Base-by-base conservation (phyloP, 2,797 vertebrate genomes). In the Eulemur mongoz region DNA sequence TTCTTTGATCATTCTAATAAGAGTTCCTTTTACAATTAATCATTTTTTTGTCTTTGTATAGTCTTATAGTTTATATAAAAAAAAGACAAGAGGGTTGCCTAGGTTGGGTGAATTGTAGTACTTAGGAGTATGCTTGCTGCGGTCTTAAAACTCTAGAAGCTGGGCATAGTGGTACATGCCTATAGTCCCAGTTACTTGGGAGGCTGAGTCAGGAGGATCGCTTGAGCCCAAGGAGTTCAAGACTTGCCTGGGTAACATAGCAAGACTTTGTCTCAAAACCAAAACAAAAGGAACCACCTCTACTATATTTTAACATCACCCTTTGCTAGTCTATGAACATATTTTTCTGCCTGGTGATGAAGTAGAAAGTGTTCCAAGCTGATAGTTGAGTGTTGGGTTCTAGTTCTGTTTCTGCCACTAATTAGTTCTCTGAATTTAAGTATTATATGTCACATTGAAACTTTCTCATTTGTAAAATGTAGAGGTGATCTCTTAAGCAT, bases 1-100 rank as follows among this genome's bases (percentile, higher is more conserved):
- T 95, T 86, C 59, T 86, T 97, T 91, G 48, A 45, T 86, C 27
- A 52, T 95, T 91, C 90, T 91, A 57, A 52, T 89, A 90, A 65
- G 43, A 94, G 8, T 82, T 93, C 22, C 17, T 97, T 59, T 94
- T 91, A 78, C n/a, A 87, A n/a, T 96, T 89, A 82, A 65, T 95
- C 35, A 50, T 27, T 92, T 93, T 93, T 54, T 91, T 86, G 79
- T 87, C 27, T n/a, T 97, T 94, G n/a, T 93, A 38, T 95, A 92
- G 81, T 87, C 89, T 93, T 96, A 52, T 76, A 91, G 54, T 96
- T 65, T 65, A 20, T 65, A 65, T 65, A 65, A 82, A 92, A 91
- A 73, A 73, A 92, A 79, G 32, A 69, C 38, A 91, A 96, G 65
- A 89, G 27, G 75, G n/a, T 91, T 82, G 20, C 70, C 30, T 93